phyloP scores from a whole-genome alignment of 23 tunicate species.

The Botrylloides violaceus region DNA sequence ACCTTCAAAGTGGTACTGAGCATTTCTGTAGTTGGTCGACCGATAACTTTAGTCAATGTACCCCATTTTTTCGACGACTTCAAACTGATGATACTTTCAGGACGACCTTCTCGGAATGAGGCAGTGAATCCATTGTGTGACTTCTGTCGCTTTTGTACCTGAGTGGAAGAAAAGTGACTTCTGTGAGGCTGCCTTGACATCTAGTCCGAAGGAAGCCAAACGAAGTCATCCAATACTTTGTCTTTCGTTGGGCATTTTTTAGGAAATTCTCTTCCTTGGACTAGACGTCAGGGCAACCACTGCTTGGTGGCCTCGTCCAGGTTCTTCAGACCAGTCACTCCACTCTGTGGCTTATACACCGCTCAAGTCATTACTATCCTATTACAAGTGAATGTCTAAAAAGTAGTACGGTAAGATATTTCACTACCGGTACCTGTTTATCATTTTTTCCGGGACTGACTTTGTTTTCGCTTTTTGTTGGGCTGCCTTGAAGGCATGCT shows the following conservation, averaged over 20 bases:
- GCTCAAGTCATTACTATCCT: too few relatives aligned
- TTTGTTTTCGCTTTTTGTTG: conserved; percentile 11
- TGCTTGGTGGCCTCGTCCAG: too few relatives aligned
- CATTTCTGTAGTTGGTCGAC: conserved; percentile 15
- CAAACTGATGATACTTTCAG: conserved; percentile 15
- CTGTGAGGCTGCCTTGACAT: too few relatives aligned
- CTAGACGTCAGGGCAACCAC: too few relatives aligned
- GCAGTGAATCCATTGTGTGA: conserved; percentile 15
- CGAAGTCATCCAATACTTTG: too few relatives aligned
- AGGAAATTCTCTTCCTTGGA: too few relatives aligned
- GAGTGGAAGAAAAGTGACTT: too few relatives aligned
- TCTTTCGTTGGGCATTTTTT: too few relatives aligned
- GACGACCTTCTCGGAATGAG: conserved; percentile 20
- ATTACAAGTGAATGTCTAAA: too few relatives aligned
- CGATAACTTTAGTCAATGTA: conserved; percentile 40
- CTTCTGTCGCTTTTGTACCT: background rate
- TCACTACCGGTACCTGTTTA: background rate
- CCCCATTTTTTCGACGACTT: conserved; percentile 44
- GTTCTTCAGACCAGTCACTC: too few relatives aligned
- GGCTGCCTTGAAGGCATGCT: conserved; percentile 8
- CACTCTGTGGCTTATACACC: too few relatives aligned
- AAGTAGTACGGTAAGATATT: background rate
- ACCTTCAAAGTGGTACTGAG: background rate
- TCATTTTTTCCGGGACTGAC: conserved; percentile 25
- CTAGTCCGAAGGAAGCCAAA: too few relatives aligned